phyloP scores from a whole-genome alignment of 2,113 vertebrate species.

The Elephantulus edwardii region DNA sequence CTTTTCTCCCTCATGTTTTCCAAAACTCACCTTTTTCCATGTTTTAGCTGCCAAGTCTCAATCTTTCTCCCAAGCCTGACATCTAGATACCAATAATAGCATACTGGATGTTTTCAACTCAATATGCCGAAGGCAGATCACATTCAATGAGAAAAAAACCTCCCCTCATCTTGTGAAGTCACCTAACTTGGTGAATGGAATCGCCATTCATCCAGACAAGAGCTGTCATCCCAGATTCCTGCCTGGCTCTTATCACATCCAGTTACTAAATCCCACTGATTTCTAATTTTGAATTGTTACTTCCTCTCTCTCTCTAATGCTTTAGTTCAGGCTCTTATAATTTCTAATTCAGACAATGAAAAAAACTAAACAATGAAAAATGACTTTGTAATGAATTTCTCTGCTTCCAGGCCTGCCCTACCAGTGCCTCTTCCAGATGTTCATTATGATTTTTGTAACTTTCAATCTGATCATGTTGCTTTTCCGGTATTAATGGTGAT shows the following conservation, averaged over 20 bases:
- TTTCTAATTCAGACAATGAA: conserved; percentile 4
- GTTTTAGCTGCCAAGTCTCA: neutral
- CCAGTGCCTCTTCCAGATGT: neutral
- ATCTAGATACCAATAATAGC: neutral
- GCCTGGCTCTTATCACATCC: neutral
- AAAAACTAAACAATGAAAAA: conserved; percentile 13
- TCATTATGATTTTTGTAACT: neutral
- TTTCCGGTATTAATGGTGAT: neutral
- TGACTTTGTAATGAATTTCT: neutral
- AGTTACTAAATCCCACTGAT: neutral
- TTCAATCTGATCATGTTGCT: neutral
- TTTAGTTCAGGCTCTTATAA: neutral
- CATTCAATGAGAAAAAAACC: neutral
- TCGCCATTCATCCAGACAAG: neutral
- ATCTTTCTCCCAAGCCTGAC: neutral
- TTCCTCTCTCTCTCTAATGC: neutral
- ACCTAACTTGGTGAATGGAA: neutral
- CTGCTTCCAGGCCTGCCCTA: neutral
- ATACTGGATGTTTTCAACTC: neutral
- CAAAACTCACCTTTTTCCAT: neutral
- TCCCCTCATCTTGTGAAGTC: neutral
- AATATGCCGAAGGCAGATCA: neutral
- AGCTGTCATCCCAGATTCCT: neutral
- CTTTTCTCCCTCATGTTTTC: neutral
- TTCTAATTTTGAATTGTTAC: neutral